These are phyloP conservation scores for Chiridota heheva DNA, from an alignment of 35 echinoderm and acorn worm species.

Conservation along the genomic window DNA sequence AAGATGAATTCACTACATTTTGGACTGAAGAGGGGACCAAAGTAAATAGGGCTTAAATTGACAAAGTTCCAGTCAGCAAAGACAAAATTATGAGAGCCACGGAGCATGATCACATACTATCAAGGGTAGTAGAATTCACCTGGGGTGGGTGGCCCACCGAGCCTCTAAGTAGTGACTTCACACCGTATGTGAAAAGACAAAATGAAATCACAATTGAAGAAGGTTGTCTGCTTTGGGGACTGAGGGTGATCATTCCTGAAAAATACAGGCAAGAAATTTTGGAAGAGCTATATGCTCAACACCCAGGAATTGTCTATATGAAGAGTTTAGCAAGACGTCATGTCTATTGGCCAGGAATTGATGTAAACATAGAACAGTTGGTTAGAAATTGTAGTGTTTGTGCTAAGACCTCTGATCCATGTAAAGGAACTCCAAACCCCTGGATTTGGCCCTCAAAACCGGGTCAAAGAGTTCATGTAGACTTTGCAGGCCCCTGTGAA, in stretches of 20 bases:
- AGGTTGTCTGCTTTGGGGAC: neutral
- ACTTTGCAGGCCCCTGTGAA: constrained; percentile 18
- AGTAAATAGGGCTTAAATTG: too few relatives aligned
- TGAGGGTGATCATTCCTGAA: constrained; percentile 23
- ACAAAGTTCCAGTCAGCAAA: too few relatives aligned
- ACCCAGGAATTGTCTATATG: constrained; percentile 46
- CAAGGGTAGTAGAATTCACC: neutral
- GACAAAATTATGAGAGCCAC: too few relatives aligned
- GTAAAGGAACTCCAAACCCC: constrained; percentile 18
- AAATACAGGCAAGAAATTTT: constrained; percentile 1
- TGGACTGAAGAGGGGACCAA: too few relatives aligned
- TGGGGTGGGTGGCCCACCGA: neutral
- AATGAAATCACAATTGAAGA: neutral
- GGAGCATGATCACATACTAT: neutral
- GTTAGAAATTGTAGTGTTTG: constrained; percentile 11
- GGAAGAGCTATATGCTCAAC: constrained; percentile 33
- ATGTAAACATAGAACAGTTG: constrained; percentile 37
- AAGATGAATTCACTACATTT: neutral
- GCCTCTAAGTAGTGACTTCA: neutral
- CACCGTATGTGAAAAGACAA: neutral
- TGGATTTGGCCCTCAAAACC: constrained; percentile 46
- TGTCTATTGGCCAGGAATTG: constrained; percentile 52
- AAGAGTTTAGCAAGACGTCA: constrained; percentile 39
- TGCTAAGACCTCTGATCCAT: neutral
- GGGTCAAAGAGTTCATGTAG: constrained; percentile 52